Conservation (phyloP, 2,888 invertebrate species). For the Agrotis ipsilon region DNA sequence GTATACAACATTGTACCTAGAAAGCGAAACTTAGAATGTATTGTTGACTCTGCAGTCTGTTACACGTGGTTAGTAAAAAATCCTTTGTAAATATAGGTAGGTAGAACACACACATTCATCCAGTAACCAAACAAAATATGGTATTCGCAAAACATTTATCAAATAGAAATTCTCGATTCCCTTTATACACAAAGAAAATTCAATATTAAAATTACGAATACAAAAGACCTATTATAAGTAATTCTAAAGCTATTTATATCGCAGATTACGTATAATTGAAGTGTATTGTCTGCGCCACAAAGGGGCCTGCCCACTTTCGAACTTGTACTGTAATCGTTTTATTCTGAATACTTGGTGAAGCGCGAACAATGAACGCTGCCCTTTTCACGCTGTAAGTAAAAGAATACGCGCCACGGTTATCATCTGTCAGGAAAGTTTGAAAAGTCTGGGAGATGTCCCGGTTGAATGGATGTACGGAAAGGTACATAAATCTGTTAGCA, state of each 20-base stretch:
- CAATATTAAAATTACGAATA: conserved; percentile 32
- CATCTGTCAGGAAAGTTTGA: conserved; percentile 54
- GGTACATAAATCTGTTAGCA: neutral
- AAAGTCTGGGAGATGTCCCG: conserved; percentile 22
- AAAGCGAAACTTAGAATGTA: no score
- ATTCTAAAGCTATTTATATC: conserved; percentile 56
- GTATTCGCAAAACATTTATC: conserved; percentile 2
- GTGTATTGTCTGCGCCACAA: conserved; percentile 54
- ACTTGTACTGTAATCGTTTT: conserved; percentile 63
- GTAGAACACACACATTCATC: no score
- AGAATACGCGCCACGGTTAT: conserved; percentile 61
- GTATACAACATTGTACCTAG: no score
- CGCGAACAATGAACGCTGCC: conserved; percentile 57
- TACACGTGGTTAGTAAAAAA: no score
- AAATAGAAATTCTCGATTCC: conserved; percentile 11
- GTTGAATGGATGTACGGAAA: neutral
- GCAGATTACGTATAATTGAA: conserved; percentile 55
- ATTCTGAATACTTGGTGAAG: conserved; percentile 56
- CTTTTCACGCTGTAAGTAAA: conserved; percentile 51
- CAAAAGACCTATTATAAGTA: conserved; percentile 50
- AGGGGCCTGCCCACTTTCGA: conserved; percentile 40
- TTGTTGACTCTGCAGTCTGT: no score
- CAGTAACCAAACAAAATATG: neutral
- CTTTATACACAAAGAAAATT: conserved; percentile 25
- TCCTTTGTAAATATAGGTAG: no score